Evolutionary conservation across 2,888 invertebrate species (phyloP).

Genomic region (Crioceris asparagi): DNA sequence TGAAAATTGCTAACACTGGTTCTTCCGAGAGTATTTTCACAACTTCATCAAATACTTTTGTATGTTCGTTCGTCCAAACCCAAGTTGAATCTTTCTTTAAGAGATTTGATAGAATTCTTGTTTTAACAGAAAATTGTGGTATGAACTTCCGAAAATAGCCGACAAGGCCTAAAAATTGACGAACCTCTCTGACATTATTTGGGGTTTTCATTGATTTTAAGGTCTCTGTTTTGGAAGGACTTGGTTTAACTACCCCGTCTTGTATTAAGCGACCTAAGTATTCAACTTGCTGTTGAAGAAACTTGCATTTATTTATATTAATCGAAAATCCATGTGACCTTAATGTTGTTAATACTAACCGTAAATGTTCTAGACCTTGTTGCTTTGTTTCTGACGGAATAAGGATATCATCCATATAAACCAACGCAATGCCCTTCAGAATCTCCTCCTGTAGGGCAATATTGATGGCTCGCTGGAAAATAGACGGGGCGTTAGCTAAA

Average conservation of each 20-base stretch:
- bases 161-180: conserved; percentile 8
- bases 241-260: conserved; percentile 3
- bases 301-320: conserved; percentile 8
- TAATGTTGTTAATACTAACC: conserved; percentile 4
- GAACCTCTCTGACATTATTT: conserved; percentile 4
- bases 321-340: conserved; percentile 6
- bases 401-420: conserved; percentile 11
- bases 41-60: conserved; percentile 3
- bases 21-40: conserved; percentile 2
- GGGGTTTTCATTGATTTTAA: conserved; percentile 6
- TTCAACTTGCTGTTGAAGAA: conserved; percentile 2
- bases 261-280: conserved; percentile 8
- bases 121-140: conserved; percentile 6
- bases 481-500: conserved; percentile 24
- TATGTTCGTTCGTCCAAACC: conserved; percentile 9
- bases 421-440: neutral
- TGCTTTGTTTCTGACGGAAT: conserved; percentile 8
- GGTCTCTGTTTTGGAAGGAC: conserved; percentile 5
- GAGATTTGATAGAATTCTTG: conserved; percentile 2
- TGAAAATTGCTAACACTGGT: conserved; percentile 12
- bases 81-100: conserved; percentile 8
- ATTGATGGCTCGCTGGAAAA: neutral
- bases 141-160: conserved; percentile 8
- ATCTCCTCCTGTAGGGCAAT: neutral
- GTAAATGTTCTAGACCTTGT: conserved; percentile 5